phyloP scores from a whole-genome alignment of 2,888 invertebrate species.

The Cephus pygmeus region DNA sequence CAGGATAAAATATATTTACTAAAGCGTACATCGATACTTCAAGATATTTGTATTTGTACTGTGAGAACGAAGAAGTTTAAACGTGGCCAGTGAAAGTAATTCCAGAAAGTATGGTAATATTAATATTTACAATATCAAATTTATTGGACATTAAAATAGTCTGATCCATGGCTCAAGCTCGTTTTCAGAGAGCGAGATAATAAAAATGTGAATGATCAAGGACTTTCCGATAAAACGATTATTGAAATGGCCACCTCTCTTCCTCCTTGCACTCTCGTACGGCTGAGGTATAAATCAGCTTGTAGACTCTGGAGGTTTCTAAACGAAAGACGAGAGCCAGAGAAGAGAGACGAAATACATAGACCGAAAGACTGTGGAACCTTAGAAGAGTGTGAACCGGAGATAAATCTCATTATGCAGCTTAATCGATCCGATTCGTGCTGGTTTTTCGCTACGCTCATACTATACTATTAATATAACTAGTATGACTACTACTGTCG shows the following conservation, averaged over 20 bases:
- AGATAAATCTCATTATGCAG: slow-evolving; percentile 2
- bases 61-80: not conserved
- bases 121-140: not conserved
- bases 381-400: not conserved
- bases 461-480: not conserved
- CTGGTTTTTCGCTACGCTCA: not conserved
- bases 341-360: slow-evolving; percentile 12
- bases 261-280: not conserved
- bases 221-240: not conserved
- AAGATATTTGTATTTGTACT: not conserved
- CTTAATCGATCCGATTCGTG: not conserved
- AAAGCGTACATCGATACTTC: not conserved
- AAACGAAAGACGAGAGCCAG: slow-evolving; percentile 3
- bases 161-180: not conserved
- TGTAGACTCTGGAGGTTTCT: not conserved
- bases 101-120: not conserved
- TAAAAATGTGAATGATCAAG: not conserved
- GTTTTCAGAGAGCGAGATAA: not conserved
- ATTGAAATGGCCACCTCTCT: not conserved
- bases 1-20: not conserved
- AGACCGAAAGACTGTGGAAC: not conserved
- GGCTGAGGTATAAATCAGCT: not conserved
- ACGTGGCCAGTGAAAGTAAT: not conserved
- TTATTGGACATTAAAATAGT: not conserved
- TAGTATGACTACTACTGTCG: not conserved